These are phyloP conservation scores for Paedocypris sp. DNA, from an alignment of 2,113 vertebrate genomes.

Conservation along the genomic window DNA sequence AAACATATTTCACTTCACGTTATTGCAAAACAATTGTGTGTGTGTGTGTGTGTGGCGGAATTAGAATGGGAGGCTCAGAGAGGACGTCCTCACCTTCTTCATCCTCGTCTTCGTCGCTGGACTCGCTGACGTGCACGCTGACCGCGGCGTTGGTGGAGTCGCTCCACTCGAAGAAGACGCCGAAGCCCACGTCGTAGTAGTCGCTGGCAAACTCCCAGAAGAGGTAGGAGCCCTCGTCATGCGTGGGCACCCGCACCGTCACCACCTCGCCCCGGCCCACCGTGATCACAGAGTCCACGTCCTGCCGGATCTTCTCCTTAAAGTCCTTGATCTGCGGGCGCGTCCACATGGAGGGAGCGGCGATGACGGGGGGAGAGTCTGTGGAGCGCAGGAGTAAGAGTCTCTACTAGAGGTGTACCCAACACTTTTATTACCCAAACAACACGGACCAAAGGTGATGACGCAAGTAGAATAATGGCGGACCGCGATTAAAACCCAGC, in stretches of 20 bases:
- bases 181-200: conserved; percentile 97
- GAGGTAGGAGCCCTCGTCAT: conserved; percentile 93
- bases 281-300: conserved; percentile 93
- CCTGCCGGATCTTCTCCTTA: conserved; percentile 96
- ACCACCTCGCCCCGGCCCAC: conserved; percentile 97
- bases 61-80: background rate
- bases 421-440: no score
- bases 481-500: no score
- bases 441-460: no score
- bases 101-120: conserved; percentile 95
- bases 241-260: conserved; percentile 92
- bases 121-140: conserved; percentile 96
- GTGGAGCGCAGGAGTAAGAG: conserved; percentile 11
- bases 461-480: no score
- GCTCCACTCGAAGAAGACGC: conserved; percentile 98
- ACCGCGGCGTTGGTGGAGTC: conserved; percentile 86
- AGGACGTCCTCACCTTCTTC: conserved; percentile 73
- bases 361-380: conserved; percentile 84
- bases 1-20: no score
- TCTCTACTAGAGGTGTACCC: no score
- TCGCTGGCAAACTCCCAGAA: conserved; percentile 99
- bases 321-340: conserved; percentile 97
- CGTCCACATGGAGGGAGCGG: conserved; percentile 98
- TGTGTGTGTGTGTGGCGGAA: no score
- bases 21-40: no score